Base-by-base conservation (phyloP, 2,888 invertebrate species). In the Dorcus hopei region DNA sequence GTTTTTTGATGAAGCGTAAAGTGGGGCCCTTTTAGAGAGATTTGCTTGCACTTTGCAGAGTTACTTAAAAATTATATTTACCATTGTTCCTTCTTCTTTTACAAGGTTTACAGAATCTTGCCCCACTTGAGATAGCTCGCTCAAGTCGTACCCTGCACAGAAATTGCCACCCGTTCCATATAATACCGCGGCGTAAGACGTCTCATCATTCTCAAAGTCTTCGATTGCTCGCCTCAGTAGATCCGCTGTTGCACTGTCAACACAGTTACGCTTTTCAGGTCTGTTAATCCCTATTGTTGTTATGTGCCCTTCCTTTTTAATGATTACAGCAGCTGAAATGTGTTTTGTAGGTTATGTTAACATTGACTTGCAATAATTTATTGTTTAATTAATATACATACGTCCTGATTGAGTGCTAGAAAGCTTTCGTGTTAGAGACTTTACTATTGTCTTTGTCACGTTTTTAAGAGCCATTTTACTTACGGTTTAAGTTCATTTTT, bases 151-250 rank as follows among this genome's bases (percentile, higher is more conserved):
- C 0, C 97, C 97, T 2, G 96, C 87, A 77, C 95, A 96, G 77
- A 98, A 97, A 57, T 89, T 91, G 0, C 96, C 96, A n/a, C 96
- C 95, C 70, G 87, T 85, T 6, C 97, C 97, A 75, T 95, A 86
- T 2, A 98, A 79, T 2, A 98, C 87, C 6, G 90, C 90, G 3
- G 90, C 89, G 61, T 82, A 79, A 0, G 89, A 81, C 0, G 82
- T 79, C 0, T 84, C 77, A 73, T 96, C 92, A 38, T 86, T 82
- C 65, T 97, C 95, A 78, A 96, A 97, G 11, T 82, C 80, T 61
- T 86, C 80, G 52, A 97, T 84, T 0, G 93, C 93, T 38, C 84
- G 81, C 3, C 83, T 82, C 14, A 97, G 82, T 68, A 87, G 81
- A 33, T 80, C 73, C 0, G 91, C 86, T 3, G 93, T 90, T 2